Evolutionary conservation across 2,888 invertebrate species (phyloP).

Genomic region (Timandra comae): DNA sequence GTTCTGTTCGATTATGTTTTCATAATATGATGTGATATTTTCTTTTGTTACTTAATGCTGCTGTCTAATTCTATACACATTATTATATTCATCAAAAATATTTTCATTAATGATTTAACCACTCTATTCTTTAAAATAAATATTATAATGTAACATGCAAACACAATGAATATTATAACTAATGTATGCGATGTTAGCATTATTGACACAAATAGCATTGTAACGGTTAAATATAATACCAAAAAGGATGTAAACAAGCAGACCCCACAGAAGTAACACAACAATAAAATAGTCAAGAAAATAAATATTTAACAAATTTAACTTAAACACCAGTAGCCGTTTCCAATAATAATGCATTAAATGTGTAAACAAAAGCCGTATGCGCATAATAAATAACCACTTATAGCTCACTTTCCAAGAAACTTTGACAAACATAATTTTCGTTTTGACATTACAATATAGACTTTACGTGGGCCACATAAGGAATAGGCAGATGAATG

Average conservation of each 20-base stretch:
- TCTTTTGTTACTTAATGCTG: too few species aligned
- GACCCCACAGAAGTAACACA: constrained; percentile 44
- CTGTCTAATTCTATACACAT: too few species aligned
- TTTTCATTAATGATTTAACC: too few species aligned
- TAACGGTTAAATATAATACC: not conserved
- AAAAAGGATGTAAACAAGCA: constrained; percentile 6
- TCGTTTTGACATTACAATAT: constrained; percentile 8
- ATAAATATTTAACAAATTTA: constrained; percentile 45
- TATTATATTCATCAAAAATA: too few species aligned
- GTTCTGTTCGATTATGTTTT: too few species aligned
- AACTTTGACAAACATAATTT: constrained; percentile 32
- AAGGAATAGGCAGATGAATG: not conserved
- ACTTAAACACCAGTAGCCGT: constrained; percentile 50
- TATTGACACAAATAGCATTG: not conserved
- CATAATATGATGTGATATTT: too few species aligned
- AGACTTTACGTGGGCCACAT: constrained; percentile 4
- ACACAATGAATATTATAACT: too few species aligned
- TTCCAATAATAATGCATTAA: constrained; percentile 46
- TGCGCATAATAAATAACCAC: constrained; percentile 44
- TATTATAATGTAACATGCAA: too few species aligned
- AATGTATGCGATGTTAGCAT: too few species aligned
- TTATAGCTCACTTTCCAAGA: constrained; percentile 42
- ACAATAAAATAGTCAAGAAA: constrained; percentile 38
- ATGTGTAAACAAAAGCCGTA: constrained; percentile 42
- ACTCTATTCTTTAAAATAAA: too few species aligned